These are phyloP conservation scores for Eubucco bourcierii DNA, from an alignment of 2,113 vertebrate species.

Conservation along the genomic window DNA sequence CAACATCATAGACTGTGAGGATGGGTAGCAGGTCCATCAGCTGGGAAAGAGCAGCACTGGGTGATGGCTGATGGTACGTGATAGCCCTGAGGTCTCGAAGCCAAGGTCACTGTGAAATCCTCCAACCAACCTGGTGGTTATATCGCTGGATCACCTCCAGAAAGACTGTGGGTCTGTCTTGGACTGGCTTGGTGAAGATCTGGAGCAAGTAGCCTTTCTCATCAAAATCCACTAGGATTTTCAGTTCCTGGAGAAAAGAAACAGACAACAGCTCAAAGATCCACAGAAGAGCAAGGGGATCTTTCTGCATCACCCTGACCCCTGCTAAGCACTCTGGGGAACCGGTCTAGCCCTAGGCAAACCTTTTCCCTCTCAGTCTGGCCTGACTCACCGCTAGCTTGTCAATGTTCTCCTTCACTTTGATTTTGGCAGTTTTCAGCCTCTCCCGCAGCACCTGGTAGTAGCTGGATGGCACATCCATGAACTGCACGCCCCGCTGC, in stretches of 20 bases:
- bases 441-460: constrained; percentile 86
- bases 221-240: constrained; percentile 93
- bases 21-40: fast-evolving
- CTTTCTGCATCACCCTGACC: neutral
- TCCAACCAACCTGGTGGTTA: constrained; percentile 89
- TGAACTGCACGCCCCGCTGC: constrained; percentile 90
- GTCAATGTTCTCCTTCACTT: constrained; percentile 85
- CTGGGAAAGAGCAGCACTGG: neutral
- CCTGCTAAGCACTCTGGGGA: neutral
- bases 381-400: constrained; percentile 80
- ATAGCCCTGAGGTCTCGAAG: neutral
- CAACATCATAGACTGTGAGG: fast-evolving
- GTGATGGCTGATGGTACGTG: neutral
- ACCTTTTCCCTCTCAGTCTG: neutral
- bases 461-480: constrained; percentile 87
- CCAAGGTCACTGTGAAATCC: neutral
- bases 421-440: constrained; percentile 86
- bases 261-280: fast-evolving
- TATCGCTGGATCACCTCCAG: constrained; percentile 94
- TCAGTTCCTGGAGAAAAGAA: constrained; percentile 82
- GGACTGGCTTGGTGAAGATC: constrained; percentile 96
- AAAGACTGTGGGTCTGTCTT: constrained; percentile 96
- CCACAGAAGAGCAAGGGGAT: neutral
- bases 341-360: neutral
- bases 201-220: constrained; percentile 95